Base-by-base conservation (phyloP, 2,888 invertebrate genomes). In the Acronicta leporina region DNA sequence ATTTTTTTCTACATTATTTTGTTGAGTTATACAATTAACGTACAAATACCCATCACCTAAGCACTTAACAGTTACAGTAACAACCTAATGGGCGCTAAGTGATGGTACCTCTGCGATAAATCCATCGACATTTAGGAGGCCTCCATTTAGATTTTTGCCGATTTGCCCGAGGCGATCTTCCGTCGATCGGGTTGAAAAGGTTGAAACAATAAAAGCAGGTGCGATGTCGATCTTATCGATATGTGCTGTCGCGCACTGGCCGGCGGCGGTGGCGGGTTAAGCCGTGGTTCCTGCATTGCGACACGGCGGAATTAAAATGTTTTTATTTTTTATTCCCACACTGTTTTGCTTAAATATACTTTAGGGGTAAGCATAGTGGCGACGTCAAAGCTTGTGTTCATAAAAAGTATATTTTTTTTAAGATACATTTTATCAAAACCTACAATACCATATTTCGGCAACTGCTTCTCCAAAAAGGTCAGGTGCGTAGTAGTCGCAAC, bases 141-240 rank as follows among this genome's bases (percentile, higher is more conserved):
- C 77, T 85, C 89, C 86, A 89, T 90, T 88, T 87, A 84, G 81
- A 85, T 86, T 87, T 87, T 86, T 84, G 59, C 67, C 56, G 68
- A 59, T 55, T 63, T 42, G 76, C 80, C 72, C 40, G 74, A 62
- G 80, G 83, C 79, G 57, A 74, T 83, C 85, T 85, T 84, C 81
- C 80, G 58, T 46, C 41, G 72, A 64, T 78, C 78, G 77, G 78
- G 75, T 70, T 80, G 75, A 79, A 87, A 82, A 77, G 80, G 75
- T 74, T 81, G 77, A 81, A 87, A 91, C 91, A 89, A 91, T 91
- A 88, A 90, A 91, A 90, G 79, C 86, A 85, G 77, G 82, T 81
- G 80, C 80, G 78, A 72, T 72, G 62, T 70, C 80, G 85, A 85
- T 90, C 90, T 92, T 90, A 76, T 92, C 89, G 92, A 92, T 88